Conservation (phyloP, 53 echinoderm and acorn worm genomes). For the Echinometra lucunter region DNA sequence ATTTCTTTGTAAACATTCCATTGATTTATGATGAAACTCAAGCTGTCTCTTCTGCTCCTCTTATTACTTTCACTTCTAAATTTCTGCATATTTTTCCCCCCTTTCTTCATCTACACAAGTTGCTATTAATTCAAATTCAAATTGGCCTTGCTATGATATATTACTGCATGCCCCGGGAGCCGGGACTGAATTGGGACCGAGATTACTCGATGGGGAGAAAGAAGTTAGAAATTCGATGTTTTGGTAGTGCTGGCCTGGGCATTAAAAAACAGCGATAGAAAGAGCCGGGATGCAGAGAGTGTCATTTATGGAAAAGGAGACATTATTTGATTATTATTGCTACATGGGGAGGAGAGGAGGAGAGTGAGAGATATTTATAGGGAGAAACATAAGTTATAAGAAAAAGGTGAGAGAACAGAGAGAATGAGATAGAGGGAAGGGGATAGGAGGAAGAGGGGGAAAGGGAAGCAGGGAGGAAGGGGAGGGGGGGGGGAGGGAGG, state of each 20-base stretch:
- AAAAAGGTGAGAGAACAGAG: background rate
- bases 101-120: background rate
- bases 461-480: background rate
- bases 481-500: background rate
- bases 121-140: slow-evolving; percentile 55
- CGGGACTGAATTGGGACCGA: background rate
- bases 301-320: background rate
- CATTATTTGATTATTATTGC: background rate
- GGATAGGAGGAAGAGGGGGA: background rate
- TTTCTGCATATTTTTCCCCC: slow-evolving; percentile 6
- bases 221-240: slow-evolving; percentile 24
- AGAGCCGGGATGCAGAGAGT: background rate
- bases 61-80: background rate
- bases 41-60: background rate
- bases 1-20: slow-evolving; percentile 30
- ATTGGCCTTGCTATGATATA: slow-evolving; percentile 48
- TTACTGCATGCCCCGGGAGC: slow-evolving; percentile 12
- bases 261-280: background rate
- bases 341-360: background rate
- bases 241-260: slow-evolving; percentile 31
- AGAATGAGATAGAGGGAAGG: background rate
- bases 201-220: background rate
- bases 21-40: slow-evolving; percentile 30
- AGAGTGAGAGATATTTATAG: background rate
- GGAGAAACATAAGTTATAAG: background rate